Evolutionary conservation across 92 coral and sea anemone genomes (phyloP).

Genomic region (Pocillopora meandrina): DNA sequence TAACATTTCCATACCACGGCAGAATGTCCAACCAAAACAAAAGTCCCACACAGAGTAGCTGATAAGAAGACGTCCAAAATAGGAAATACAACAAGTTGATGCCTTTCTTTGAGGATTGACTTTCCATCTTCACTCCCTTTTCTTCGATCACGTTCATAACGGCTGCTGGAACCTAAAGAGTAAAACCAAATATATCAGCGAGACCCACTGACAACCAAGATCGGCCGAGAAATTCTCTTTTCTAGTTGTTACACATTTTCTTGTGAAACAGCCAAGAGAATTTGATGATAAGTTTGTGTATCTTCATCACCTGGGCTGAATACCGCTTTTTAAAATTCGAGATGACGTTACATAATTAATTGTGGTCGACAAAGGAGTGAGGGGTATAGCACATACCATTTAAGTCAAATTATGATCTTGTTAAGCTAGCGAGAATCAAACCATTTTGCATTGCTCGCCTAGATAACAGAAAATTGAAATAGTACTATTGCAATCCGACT

Average conservation of each 20-base stretch:
- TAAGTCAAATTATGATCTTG: no score
- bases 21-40: conserved; percentile 90
- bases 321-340: no score
- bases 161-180: conserved; percentile 74
- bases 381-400: no score
- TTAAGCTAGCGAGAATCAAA: no score
- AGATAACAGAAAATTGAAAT: not conserved
- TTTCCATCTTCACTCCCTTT: conserved; percentile 77
- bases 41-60: conserved; percentile 61
- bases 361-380: no score
- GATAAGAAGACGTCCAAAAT: conserved; percentile 93
- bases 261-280: no score
- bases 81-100: conserved; percentile 75
- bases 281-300: no score
- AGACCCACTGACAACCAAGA: not conserved
- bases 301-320: no score
- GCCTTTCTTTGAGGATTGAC: conserved; percentile 52
- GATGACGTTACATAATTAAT: no score
- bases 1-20: conserved; percentile 83
- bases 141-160: conserved; percentile 82
- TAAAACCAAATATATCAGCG: not conserved
- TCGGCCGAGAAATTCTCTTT: not conserved
- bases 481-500: no score
- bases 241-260: no score
- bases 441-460: no score